Base-by-base conservation (phyloP, 1,140 invertebrate genomes). In the Drosophila baimaii region DNA sequence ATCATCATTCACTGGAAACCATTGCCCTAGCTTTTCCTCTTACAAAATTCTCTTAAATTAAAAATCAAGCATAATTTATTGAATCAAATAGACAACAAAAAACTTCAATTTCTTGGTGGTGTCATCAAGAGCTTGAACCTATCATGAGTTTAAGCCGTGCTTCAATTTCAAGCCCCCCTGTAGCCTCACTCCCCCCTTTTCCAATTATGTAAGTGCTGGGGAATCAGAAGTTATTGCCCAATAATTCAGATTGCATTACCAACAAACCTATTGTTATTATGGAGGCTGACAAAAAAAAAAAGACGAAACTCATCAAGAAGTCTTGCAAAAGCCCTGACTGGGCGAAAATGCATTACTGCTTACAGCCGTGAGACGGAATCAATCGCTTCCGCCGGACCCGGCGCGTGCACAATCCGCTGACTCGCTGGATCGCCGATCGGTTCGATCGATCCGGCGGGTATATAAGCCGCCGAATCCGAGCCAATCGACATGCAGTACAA, bases 401-500 rank as follows among this genome's bases (percentile, higher is more conserved):
- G 63, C 81, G 79, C 69, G 81, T 84, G 81, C 39, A 23, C 3
- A 37, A 35, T 31, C 13, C 49, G 51, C 41, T 68, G 13, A 19
- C 19, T 21, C 25, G n/a, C n/a, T n/a, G 15, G 6, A 23, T 25
- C 19, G 0, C 27, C 1, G 12, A 33, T 13, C 27, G 33, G 13
- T 5, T 37, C 15, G 13, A 9, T 23, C 29, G 12, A 23, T 21
- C 25, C 15, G 8, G 19, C 13, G 31, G 59, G 64, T 81, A 90
- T 90, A 90, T 66, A 90, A 80, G 21, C 7, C 35, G 31, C 12
- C 0, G 4, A 21, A 9, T 8, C 13, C 8, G 13, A 3, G 25
- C 7, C 5, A 49, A 23, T 15, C 19, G 15, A 4, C 39, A 81
- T 80, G 78, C 77, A 88, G 75, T 90, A 65, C 63, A 74, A 69